Percentiles rank a stretch among this genome's conserved stretches.
Conservation (phyloP, 2,113 vertebrate species). For the Brachirus orientalis region DNA sequence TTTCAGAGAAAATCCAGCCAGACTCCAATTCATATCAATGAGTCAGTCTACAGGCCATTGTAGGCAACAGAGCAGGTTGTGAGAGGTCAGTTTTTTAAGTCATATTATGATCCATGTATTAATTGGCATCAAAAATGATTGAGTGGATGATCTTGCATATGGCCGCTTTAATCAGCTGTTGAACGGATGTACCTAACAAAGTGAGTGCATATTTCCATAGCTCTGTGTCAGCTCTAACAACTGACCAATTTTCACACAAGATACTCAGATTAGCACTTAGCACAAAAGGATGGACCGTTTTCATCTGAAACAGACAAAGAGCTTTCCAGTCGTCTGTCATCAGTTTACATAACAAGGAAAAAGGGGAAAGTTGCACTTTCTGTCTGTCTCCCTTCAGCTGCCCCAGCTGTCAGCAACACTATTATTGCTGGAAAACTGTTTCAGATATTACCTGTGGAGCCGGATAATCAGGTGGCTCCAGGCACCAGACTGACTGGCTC, state of each 20-base stretch:
- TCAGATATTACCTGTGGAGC: constrained; percentile 52
- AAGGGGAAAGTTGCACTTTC: constrained; percentile 55
- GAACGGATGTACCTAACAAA: too few species aligned
- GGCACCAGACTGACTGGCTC: constrained; percentile 59
- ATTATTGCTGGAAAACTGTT: constrained; percentile 54
- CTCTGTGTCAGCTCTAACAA: constrained; percentile 13
- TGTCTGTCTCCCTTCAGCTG: constrained; percentile 30
- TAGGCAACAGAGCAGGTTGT: too few species aligned
- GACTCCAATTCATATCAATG: too few species aligned
- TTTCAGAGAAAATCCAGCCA: too few species aligned
- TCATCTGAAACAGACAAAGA: constrained; percentile 58
- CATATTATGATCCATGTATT: too few species aligned
- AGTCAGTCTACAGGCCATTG: too few species aligned
- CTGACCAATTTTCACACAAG: constrained; percentile 55
- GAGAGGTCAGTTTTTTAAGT: too few species aligned
- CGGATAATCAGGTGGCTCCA: constrained; percentile 48
- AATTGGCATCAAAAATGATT: too few species aligned
- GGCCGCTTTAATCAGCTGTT: too few species aligned
- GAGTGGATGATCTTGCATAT: too few species aligned
- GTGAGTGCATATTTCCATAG: constrained; percentile 21
- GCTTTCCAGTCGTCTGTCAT: constrained; percentile 44
- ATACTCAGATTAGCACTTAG: constrained; percentile 52
- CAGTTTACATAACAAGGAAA: constrained; percentile 58
- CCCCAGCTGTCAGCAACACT: constrained; percentile 48
- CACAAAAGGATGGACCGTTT: constrained; percentile 58